A percentile compares a stretch with the other conserved stretches of the same genome.
These are phyloP conservation scores for Nesometra sesokonis DNA, from an alignment of 35 echinoderm and acorn worm species.

Conservation along the genomic window DNA sequence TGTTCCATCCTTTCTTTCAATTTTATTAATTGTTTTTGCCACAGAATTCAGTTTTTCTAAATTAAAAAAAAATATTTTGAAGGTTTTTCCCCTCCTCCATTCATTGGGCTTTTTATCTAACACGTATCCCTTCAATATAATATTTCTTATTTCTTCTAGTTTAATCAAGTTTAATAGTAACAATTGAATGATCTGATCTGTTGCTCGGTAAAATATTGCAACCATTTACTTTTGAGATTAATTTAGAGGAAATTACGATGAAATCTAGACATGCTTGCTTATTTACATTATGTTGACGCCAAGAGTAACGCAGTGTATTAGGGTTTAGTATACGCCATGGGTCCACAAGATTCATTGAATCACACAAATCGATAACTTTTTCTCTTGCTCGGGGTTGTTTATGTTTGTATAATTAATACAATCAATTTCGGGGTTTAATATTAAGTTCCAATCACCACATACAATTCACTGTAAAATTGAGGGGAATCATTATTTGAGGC, in stretches of 20 bases:
- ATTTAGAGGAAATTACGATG: background rate
- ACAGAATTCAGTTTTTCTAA: background rate
- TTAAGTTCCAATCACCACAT: background rate
- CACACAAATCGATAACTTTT: background rate
- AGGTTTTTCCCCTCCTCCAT: background rate
- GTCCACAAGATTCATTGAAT: background rate
- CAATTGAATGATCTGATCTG: background rate
- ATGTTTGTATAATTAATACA: background rate
- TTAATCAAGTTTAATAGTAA: background rate
- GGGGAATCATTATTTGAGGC: too few species aligned
- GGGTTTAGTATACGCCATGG: background rate
- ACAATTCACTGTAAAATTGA: background rate
- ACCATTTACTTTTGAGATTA: background rate
- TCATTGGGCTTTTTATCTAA: background rate
- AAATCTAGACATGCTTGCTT: background rate
- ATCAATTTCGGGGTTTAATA: background rate
- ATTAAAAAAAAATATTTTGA: background rate
- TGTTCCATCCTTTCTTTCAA: background rate
- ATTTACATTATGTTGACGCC: background rate
- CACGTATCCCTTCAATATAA: background rate
- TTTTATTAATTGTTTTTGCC: background rate
- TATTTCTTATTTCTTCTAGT: background rate
- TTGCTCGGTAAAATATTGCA: background rate
- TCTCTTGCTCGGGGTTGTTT: background rate
- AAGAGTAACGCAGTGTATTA: too few species aligned